Conservation (phyloP, 2,113 vertebrate species). For the Callipepla californica region DNA sequence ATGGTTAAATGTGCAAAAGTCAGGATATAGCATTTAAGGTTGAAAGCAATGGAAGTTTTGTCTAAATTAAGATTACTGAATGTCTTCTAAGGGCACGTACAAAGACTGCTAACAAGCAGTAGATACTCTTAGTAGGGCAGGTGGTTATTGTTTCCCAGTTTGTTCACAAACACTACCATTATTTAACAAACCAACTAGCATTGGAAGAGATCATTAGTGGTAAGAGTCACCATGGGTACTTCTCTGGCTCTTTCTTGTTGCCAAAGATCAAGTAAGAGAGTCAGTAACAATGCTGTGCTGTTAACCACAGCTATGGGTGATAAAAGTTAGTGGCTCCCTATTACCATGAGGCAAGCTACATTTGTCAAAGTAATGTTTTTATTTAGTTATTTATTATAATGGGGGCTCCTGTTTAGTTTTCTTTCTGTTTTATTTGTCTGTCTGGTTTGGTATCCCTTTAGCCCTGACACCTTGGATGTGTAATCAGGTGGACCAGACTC, state of each 20-base stretch:
- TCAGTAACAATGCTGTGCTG: not conserved
- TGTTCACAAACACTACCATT: not conserved
- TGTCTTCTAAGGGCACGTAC: not conserved
- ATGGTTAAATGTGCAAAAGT: not conserved
- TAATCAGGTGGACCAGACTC: not conserved
- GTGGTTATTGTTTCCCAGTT: not conserved
- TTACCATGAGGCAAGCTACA: not conserved
- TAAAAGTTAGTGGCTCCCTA: not conserved
- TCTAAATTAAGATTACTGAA: not conserved
- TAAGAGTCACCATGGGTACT: not conserved
- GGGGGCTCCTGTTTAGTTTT: not conserved
- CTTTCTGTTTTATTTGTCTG: not conserved
- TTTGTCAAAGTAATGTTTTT: not conserved
- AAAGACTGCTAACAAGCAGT: not conserved
- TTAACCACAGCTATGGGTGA: not conserved
- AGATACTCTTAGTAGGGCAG: not conserved
- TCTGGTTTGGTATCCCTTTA: not conserved
- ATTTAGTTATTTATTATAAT: not conserved
- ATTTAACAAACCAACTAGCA: constrained; percentile 2
- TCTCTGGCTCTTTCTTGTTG: not conserved
- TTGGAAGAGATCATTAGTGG: not conserved
- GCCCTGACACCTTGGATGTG: not conserved
- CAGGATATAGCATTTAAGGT: constrained; percentile 2
- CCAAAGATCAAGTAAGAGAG: not conserved
- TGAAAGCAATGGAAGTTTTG: not conserved